phyloP scores from a whole-genome alignment of 2,797 vertebrate species.

The Acridotheres tristis region DNA sequence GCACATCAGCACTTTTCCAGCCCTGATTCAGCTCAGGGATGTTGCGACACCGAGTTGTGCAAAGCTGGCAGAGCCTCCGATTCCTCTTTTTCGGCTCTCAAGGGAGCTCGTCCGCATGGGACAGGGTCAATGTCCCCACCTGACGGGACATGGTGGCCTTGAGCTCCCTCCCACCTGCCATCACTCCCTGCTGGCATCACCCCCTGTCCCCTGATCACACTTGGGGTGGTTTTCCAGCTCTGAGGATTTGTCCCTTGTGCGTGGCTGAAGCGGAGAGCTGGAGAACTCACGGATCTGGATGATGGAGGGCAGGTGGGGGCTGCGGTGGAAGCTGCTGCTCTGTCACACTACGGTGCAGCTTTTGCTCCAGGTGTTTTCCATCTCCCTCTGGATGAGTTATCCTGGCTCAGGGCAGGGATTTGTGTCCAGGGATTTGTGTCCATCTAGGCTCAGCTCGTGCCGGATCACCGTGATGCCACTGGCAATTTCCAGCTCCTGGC shows the following conservation, averaged over 20 bases:
- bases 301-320: rapidly evolving
- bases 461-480: rapidly evolving
- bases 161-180: background rate
- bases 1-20: conserved; percentile 32
- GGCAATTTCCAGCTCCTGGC: background rate
- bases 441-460: rapidly evolving
- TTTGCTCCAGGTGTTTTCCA: background rate
- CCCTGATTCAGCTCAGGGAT: background rate
- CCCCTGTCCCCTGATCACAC: rapidly evolving
- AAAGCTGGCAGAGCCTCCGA: background rate
- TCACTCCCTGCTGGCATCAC: rapidly evolving
- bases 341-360: rapidly evolving
- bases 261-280: rapidly evolving
- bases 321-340: rapidly evolving
- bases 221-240: rapidly evolving
- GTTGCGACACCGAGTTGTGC: background rate
- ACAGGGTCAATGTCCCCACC: background rate
- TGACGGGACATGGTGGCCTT: rapidly evolving
- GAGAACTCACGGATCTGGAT: rapidly evolving
- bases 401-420: background rate
- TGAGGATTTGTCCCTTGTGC: background rate
- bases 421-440: background rate
- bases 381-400: background rate
- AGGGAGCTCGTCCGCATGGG: rapidly evolving
- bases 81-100: conserved; percentile 39